These are phyloP conservation scores for Empis livida DNA, from an alignment of 2,888 invertebrate genomes.

Conservation along the genomic window DNA sequence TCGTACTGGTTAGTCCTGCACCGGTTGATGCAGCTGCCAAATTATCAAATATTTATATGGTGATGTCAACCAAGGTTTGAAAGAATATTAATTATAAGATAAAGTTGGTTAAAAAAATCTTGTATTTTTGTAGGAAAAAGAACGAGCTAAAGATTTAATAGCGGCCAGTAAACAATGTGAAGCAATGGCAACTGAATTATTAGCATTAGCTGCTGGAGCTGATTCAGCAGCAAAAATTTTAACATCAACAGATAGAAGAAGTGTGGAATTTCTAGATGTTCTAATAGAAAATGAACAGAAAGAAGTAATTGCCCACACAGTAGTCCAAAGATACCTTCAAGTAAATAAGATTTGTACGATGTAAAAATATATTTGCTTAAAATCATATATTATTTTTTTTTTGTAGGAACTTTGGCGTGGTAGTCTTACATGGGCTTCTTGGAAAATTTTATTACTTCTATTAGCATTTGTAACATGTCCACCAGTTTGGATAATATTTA, in stretches of 20 bases:
- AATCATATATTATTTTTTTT: neutral
- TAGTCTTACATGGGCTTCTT: constrained; percentile 89
- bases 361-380: neutral
- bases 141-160: constrained; percentile 91
- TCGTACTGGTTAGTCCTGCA: constrained; percentile 96
- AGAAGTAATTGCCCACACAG: constrained; percentile 93
- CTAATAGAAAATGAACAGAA: constrained; percentile 98
- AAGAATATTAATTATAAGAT: neutral
- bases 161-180: constrained; percentile 95
- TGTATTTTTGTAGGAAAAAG: constrained; percentile 61
- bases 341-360: constrained; percentile 48
- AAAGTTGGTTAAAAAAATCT: neutral
- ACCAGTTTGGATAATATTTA: constrained; percentile 91
- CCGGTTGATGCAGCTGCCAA: constrained; percentile 98
- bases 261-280: constrained; percentile 90
- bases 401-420: constrained; percentile 94
- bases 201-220: constrained; percentile 85
- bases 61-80: constrained; percentile 67
- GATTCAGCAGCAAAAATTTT: constrained; percentile 91
- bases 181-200: constrained; percentile 90
- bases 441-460: constrained; percentile 87
- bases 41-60: constrained; percentile 81
- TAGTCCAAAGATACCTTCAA: constrained; percentile 92
- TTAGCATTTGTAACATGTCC: constrained; percentile 88
- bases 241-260: constrained; percentile 87